Evolutionary conservation across 2,888 invertebrate genomes (phyloP).

Genomic region (Pecten maximus): DNA sequence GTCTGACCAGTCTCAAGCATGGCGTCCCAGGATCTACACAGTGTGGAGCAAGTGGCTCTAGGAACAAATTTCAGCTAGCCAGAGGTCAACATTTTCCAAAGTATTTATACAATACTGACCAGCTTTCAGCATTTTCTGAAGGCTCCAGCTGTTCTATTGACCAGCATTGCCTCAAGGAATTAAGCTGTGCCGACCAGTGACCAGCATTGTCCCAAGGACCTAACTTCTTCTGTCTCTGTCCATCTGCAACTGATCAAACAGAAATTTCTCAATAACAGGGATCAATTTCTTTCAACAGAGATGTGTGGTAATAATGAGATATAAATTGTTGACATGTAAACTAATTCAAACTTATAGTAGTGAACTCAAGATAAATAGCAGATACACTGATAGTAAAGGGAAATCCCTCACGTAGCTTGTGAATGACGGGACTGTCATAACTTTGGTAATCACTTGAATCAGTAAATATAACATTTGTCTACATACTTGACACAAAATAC

Average conservation of each 20-base stretch:
- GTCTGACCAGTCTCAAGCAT: slow-evolving; percentile 24
- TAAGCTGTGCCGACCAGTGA: neutral
- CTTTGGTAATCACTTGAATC: too few species aligned
- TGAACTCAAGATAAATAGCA: too few species aligned
- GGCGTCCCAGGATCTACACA: neutral
- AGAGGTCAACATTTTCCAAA: slow-evolving; percentile 1
- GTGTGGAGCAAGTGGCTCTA: neutral
- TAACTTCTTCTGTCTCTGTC: neutral
- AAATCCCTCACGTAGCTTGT: too few species aligned
- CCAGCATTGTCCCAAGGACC: neutral
- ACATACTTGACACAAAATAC: too few species aligned
- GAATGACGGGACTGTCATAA: too few species aligned
- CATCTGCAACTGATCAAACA: neutral
- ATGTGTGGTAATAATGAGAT: too few species aligned
- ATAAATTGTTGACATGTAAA: too few species aligned
- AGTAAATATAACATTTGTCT: too few species aligned
- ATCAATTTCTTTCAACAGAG: too few species aligned
- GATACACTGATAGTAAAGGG: too few species aligned
- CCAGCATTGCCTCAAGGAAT: neutral
- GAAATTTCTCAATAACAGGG: neutral
- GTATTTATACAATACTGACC: slow-evolving; percentile 25
- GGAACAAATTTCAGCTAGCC: neutral
- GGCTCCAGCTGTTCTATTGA: neutral
- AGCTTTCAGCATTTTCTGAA: neutral
- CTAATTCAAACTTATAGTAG: too few species aligned